Base-by-base conservation (phyloP, 30 jellyfish, hydroid and myxozoan genomes). In the Hydra vulgaris region DNA sequence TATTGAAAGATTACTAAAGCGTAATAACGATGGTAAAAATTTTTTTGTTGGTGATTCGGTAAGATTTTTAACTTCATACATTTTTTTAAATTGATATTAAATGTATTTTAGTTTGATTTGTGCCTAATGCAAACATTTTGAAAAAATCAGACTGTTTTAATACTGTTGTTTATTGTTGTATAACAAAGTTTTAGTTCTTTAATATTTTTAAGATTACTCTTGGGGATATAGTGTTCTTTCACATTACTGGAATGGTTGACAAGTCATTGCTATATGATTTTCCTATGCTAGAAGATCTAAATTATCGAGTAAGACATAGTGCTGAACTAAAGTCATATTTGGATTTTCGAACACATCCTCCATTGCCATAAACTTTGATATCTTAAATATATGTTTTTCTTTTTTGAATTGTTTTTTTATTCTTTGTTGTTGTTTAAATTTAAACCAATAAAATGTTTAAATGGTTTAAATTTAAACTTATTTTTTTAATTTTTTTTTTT, bases 1-100 rank as follows among this genome's bases (percentile, higher is more conserved):
- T 66, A 54, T 79, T 5, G 83, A 54, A 54, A 54, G 68, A 21
- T 17, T 66, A 17, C 68, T 79, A 22, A 79, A 79, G 68, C 86
- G 22, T 17, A 23, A 79, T 70, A 66, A 79, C 23, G 66, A 54
- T 20, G 86, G 86, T 7, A 54, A 53, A 7, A 85, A 18, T 54
- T 79, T 0, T 23, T 53, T 79, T 79, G 83, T 66, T 24, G 84
- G 84, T 23, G 80, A 53, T 18, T n/a, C 52, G 86, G 86, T 79
- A 21, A 21, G 83, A 1, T 19, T 73, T 23, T 26, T n/a, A n/a
- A n/a, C n/a, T n/a, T n/a, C n/a, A n/a, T n/a, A n/a, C n/a, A n/a
- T n/a, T n/a, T n/a, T n/a, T n/a, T n/a, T n/a, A n/a, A n/a, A n/a
- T n/a, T n/a, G n/a, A n/a, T n/a, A n/a, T n/a, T n/a, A n/a, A n/a